Base-by-base conservation (phyloP, 1,140 invertebrate genomes). In the Eubasilissa regina region DNA sequence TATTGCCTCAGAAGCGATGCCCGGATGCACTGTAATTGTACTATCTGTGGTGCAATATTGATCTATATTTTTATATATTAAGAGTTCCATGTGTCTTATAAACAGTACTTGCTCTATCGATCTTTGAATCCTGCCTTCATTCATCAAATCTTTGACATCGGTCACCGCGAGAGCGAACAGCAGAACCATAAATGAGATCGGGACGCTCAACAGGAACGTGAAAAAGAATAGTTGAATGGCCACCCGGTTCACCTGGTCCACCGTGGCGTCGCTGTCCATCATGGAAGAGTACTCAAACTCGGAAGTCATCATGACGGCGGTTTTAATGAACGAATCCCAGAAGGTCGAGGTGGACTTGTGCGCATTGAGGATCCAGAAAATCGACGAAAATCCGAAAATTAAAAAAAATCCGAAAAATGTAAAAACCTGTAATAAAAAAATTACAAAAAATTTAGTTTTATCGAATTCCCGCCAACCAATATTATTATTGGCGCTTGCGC, bases 91-190 rank as follows among this genome's bases (percentile, higher is more conserved):
- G 13, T 85, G 86, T 25, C 85, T 84, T 12, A 90, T 83, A 72
- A 90, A 89, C 15, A 87, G 87, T 0, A 89, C 87, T 83, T 89
- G 89, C 56, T 89, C 88, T 0, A 84, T 87, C 6, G 89, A 75
- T 75, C 89, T 85, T 56, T 85, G 83, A 12, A 89, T 88, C 77
- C 89, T 90, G 4, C 90, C 91, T 55, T 89, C 84, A 4, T 89
- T 87, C 84, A 91, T 87, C 66, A 92, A 85, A 77, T 89, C 89
- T 83, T 90, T 90, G 21, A 92, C 92, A 81, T 93, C 92, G 80
- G 90, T 93, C n/a, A 93, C 92, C 45, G n/a, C n/a, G n/a, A n/a
- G n/a, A n/a, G n/a, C n/a, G n/a, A n/a, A n/a, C n/a, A n/a, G n/a
- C n/a, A n/a, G n/a, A n/a, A n/a, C n/a, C n/a, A n/a, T n/a, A n/a